Evolutionary conservation across 1,140 invertebrate genomes (phyloP).

Genomic region (Drosophila auraria): DNA sequence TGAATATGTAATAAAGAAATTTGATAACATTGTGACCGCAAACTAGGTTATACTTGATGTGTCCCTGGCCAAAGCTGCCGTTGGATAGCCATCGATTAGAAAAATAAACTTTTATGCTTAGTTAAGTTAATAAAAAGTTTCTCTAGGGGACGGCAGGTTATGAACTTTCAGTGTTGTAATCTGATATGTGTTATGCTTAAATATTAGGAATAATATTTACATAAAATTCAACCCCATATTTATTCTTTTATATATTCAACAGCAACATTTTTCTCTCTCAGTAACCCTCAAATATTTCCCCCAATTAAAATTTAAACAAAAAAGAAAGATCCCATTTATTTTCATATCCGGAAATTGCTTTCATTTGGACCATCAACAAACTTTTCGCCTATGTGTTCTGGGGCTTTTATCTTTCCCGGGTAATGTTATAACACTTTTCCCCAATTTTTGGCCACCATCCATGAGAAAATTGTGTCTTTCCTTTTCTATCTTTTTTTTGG

Average conservation of each 20-base stretch:
- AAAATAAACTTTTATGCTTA: slow-evolving; percentile 3
- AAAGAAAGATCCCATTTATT: background rate
- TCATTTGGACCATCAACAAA: slow-evolving; percentile 15
- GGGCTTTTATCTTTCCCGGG: slow-evolving; percentile 13
- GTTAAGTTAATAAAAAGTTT: slow-evolving; percentile 2
- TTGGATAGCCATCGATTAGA: slow-evolving; percentile 1
- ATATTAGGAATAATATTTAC: too few relatives aligned
- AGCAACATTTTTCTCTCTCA: too few relatives aligned
- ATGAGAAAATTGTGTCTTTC: slow-evolving; percentile 33
- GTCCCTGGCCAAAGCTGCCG: background rate
- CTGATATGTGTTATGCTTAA: background rate
- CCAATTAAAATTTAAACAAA: background rate
- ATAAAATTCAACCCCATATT: too few relatives aligned
- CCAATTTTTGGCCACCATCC: slow-evolving; percentile 46
- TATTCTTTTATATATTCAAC: too few relatives aligned
- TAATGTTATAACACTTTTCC: slow-evolving; percentile 29
- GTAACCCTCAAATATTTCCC: background rate
- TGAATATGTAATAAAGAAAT: slow-evolving; percentile 19
- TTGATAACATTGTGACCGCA: background rate
- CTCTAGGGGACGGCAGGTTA: background rate
- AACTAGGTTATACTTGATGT: background rate
- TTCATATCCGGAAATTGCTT: slow-evolving; percentile 3
- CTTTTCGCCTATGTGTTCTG: slow-evolving; percentile 4
- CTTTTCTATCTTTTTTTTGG: background rate
- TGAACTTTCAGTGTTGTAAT: background rate